Evolutionary conservation across 2,888 invertebrate genomes (phyloP).

Genomic region (Syrphus vitripennis): DNA sequence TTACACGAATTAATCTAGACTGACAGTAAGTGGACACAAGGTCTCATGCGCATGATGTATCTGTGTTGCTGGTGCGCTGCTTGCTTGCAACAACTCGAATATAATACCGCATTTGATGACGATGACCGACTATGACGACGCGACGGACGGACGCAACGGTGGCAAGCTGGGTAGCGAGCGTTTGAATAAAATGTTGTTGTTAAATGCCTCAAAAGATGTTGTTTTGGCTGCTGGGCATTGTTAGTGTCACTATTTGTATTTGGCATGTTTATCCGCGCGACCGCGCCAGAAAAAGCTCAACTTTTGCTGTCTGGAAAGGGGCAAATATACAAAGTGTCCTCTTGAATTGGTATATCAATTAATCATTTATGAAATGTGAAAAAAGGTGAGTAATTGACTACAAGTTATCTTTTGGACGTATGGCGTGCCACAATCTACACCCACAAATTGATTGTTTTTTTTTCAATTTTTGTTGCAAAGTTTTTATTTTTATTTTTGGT

Average conservation of each 20-base stretch:
- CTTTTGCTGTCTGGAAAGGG: slow-evolving; percentile 14
- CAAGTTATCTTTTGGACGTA: slow-evolving; percentile 56
- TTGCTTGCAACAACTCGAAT: background rate
- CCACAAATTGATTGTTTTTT: slow-evolving; percentile 70
- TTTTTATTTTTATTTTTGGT: slow-evolving; percentile 2
- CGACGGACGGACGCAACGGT: background rate
- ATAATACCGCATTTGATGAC: background rate
- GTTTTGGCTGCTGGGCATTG: slow-evolving; percentile 16
- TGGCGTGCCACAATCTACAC: slow-evolving; percentile 70
- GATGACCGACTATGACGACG: no score
- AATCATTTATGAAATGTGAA: slow-evolving; percentile 66
- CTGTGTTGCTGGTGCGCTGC: background rate
- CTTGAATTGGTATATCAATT: slow-evolving; percentile 57
- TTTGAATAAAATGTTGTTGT: slow-evolving; percentile 36
- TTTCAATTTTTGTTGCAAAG: slow-evolving; percentile 20
- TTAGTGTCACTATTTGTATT: slow-evolving; percentile 22
- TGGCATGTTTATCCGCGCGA: slow-evolving; percentile 23
- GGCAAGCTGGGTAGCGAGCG: slow-evolving; percentile 37
- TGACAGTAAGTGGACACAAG: slow-evolving; percentile 71
- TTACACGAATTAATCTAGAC: slow-evolving; percentile 70
- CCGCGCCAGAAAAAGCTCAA: slow-evolving; percentile 49
- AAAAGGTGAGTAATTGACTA: slow-evolving; percentile 70
- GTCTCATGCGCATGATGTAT: slow-evolving; percentile 66
- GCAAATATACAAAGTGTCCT: slow-evolving; percentile 65
- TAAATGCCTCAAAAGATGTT: background rate